A percentile compares a stretch with the other conserved stretches of the same genome.
Conservation (phyloP, 1,140 invertebrate species). For the Leguminivora glycinivorella region DNA sequence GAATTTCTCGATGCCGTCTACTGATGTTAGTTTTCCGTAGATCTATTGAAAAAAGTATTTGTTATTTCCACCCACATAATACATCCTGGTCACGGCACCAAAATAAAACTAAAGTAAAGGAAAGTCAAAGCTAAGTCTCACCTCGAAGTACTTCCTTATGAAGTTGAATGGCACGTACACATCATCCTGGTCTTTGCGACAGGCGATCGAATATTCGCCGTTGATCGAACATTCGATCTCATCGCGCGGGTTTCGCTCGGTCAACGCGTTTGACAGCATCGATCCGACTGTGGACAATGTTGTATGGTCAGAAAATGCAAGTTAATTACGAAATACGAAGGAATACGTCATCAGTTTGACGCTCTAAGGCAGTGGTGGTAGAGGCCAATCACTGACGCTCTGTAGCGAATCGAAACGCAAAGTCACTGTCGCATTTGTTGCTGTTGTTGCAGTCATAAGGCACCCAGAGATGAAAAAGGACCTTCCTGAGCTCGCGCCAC, state of each 20-base stretch:
- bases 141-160: conserved; percentile 96
- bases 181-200: conserved; percentile 91
- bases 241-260: conserved; percentile 69
- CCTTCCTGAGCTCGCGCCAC: too few relatives aligned
- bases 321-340: too few relatives aligned
- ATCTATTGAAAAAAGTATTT: conserved; percentile 72
- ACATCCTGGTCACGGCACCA: background rate
- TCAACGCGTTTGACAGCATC: conserved; percentile 45
- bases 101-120: too few relatives aligned
- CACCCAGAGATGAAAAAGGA: too few relatives aligned
- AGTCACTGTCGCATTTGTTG: too few relatives aligned
- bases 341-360: too few relatives aligned
- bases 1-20: conserved; percentile 87
- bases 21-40: conserved; percentile 86
- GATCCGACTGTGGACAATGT: conserved; percentile 46
- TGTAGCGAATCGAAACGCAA: too few relatives aligned
- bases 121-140: too few relatives aligned
- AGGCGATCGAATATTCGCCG: conserved; percentile 91
- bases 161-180: conserved; percentile 96
- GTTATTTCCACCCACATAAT: too few relatives aligned
- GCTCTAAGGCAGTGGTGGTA: too few relatives aligned
- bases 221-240: conserved; percentile 95
- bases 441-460: too few relatives aligned
- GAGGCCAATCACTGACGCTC: too few relatives aligned
- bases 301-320: background rate